Percentiles rank a stretch among this genome's conserved stretches.
Conservation (phyloP, 2,888 invertebrate species). For the Ptilodon capucinus region DNA sequence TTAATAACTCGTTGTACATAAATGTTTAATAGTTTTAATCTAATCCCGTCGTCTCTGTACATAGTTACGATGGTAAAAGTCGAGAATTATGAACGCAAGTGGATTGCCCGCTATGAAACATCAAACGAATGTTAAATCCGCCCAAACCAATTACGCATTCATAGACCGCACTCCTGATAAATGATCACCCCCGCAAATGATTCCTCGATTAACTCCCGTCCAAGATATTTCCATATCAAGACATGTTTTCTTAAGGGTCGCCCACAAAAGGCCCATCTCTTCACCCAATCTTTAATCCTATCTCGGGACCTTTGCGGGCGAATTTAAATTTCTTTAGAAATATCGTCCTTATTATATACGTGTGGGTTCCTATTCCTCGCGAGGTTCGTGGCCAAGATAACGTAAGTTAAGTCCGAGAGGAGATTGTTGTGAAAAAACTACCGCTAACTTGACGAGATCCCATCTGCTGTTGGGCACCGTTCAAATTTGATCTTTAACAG, state of each 20-base stretch:
- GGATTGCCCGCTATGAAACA: slow-evolving; percentile 6
- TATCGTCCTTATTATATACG: slow-evolving; percentile 82
- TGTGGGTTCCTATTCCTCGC: slow-evolving; percentile 80
- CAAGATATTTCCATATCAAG: slow-evolving; percentile 82
- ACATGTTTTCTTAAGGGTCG: slow-evolving; percentile 83
- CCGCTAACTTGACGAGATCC: slow-evolving; percentile 76
- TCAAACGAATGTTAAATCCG: slow-evolving; percentile 11
- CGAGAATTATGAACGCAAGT: no score
- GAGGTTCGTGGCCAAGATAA: slow-evolving; percentile 80
- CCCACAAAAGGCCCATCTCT: slow-evolving; percentile 81
- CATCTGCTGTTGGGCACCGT: slow-evolving; percentile 51
- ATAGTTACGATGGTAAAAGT: no score
- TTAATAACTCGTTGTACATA: no score
- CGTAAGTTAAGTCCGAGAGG: slow-evolving; percentile 82
- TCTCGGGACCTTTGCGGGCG: slow-evolving; percentile 82
- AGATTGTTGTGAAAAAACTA: slow-evolving; percentile 83
- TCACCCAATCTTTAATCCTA: slow-evolving; percentile 82
- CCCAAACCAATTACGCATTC: slow-evolving; percentile 66
- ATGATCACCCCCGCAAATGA: slow-evolving; percentile 76
- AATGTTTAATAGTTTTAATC: no score
- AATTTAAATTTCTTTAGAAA: slow-evolving; percentile 84
- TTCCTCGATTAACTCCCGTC: slow-evolving; percentile 75
- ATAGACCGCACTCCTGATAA: slow-evolving; percentile 70
- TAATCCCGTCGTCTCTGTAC: no score
- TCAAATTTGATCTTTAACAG: slow-evolving; percentile 62